Evolutionary conservation across 2,797 vertebrate species (phyloP), one percentile per base, ranked within the genome.

Genomic region (Hydrophis major): DNA sequence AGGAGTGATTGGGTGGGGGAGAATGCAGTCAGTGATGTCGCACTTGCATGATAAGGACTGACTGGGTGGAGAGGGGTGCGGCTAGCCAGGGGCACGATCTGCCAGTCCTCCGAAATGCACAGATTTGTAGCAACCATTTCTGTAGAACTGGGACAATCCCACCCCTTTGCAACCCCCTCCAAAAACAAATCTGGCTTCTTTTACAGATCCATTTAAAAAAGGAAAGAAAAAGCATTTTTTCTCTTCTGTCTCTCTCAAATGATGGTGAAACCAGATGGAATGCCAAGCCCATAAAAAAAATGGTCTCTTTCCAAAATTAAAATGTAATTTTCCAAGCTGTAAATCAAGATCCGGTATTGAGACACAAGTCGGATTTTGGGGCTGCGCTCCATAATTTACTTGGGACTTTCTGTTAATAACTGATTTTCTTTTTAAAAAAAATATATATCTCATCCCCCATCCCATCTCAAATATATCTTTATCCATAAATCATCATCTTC

Each of bases 321-420:
- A 94, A 90, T 94, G 89, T 37, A 92, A 95, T 92, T 94, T 94
- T 55, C 92, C 86, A 14, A 89, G 78, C 94, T 88, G 90, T 95
- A 95, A 97, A 96, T 96, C 94, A 94, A 93, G 63, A 37, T 88
- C 89, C 93, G 32, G 28, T 94, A 94, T 89, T 0, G 0, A 0
- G 0, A 93, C 86, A 27, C 88, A 57, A 86, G 10, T 27, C 55
- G 57, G 78, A 6, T 42, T 86, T 50, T 42, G 32, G 92, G 89
- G 93, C 93, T 92, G 89, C 0, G 0, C 87, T 93, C 20, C 57
- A 90, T 94, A 90, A 94, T 95, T 95, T 87, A 95, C 91, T 86
- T 92, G 50, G 32, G 69, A 0, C 0, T 47, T 95, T 60, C 91
- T 89, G 93, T 95, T 92, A 94, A 96, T 94, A 96, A 95, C 91